These are phyloP conservation scores for Trilocha varians DNA, from an alignment of 2,888 invertebrate species.

Conservation along the genomic window DNA sequence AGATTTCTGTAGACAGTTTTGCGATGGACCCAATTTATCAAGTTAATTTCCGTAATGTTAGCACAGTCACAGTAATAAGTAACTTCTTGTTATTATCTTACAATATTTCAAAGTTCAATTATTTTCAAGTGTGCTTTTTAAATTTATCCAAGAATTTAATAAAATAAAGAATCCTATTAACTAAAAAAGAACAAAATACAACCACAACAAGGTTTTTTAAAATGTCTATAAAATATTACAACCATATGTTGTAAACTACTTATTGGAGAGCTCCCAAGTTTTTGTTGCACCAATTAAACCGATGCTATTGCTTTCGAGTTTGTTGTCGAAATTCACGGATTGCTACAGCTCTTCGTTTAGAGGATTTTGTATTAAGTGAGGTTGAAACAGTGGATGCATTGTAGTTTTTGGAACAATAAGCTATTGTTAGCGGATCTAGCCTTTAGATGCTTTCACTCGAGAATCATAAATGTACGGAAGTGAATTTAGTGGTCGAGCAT, in stretches of 20 bases:
- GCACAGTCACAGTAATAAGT: no score
- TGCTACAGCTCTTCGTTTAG: slow-evolving; percentile 44
- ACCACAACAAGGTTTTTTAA: slow-evolving; percentile 10
- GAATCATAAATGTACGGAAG: slow-evolving; percentile 20
- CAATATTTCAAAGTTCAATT: no score
- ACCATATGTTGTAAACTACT: slow-evolving; percentile 21
- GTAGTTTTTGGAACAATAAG: slow-evolving; percentile 54
- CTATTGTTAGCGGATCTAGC: slow-evolving; percentile 43
- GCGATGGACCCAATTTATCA: not conserved
- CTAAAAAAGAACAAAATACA: slow-evolving; percentile 12
- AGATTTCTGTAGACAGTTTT: slow-evolving; percentile 3
- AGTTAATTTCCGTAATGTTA: no score
- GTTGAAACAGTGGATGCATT: slow-evolving; percentile 44
- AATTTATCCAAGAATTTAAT: no score
- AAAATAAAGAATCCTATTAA: slow-evolving; percentile 5
- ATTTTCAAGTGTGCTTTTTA: no score
- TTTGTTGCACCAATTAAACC: slow-evolving; percentile 53
- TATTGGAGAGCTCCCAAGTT: slow-evolving; percentile 21
- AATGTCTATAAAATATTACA: slow-evolving; percentile 14
- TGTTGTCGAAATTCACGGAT: slow-evolving; percentile 52
- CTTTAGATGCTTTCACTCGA: slow-evolving; percentile 35
- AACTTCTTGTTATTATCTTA: no score
- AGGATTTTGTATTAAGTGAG: slow-evolving; percentile 46
- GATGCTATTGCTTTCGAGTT: slow-evolving; percentile 37
- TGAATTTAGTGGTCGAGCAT: not conserved